phyloP scores from a whole-genome alignment of 2,113 vertebrate genomes.

The Scalopus aquaticus region DNA sequence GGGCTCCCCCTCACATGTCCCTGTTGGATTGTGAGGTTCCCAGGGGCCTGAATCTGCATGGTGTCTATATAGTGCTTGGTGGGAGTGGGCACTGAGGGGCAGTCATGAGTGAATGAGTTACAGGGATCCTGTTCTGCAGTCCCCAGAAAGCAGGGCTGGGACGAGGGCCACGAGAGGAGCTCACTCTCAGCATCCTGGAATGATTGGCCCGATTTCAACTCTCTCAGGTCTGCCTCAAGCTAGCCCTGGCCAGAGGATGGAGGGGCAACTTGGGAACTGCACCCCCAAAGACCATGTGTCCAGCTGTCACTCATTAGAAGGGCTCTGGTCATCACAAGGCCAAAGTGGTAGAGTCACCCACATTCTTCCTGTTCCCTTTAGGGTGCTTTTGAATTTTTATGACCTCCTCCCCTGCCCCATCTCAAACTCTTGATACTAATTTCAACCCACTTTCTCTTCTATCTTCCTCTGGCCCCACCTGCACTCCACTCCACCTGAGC shows the following conservation, averaged over 20 bases:
- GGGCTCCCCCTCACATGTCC: neutral
- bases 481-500: neutral
- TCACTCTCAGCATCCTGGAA: neutral
- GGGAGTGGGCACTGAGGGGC: no score
- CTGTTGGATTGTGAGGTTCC: neutral
- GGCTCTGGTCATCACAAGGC: neutral
- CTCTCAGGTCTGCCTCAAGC: neutral
- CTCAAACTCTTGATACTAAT: neutral
- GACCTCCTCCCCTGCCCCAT: neutral
- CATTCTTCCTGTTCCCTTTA: neutral
- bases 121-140: neutral
- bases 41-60: neutral
- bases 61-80: no score
- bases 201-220: neutral
- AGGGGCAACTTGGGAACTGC: neutral
- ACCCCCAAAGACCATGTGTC: neutral
- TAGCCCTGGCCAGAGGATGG: no score
- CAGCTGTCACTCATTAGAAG: neutral
- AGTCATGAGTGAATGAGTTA: neutral
- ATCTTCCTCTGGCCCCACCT: neutral
- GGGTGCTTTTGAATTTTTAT: neutral
- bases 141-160: neutral
- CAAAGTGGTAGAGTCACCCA: neutral
- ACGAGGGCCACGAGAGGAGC: fast-evolving
- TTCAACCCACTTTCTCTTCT: neutral